Conservation (phyloP, 2,113 vertebrate species). For the Stercorarius parasiticus region DNA sequence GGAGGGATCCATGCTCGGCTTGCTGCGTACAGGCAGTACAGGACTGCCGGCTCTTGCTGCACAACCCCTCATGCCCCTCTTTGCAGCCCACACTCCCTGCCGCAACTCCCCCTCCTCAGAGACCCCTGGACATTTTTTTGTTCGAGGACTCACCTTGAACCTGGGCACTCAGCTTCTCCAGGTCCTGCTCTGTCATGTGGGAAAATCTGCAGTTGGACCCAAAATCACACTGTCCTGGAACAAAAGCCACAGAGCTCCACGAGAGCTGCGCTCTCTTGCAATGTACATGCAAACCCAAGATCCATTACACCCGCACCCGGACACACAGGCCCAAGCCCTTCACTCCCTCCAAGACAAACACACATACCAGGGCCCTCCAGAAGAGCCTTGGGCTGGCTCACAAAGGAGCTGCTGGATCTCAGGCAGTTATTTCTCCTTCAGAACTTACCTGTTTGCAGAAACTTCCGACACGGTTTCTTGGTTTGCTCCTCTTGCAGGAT, state of each 20-base stretch:
- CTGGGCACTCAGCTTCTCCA: conserved; percentile 81
- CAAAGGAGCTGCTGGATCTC: background rate
- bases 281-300: background rate
- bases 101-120: background rate
- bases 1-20: background rate
- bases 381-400: background rate
- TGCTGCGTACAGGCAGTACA: accelerated
- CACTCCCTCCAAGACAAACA: background rate
- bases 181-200: conserved; percentile 88
- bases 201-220: conserved; percentile 92
- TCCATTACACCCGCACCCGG: accelerated
- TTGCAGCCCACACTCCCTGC: background rate
- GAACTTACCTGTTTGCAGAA: conserved; percentile 75
- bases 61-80: accelerated
- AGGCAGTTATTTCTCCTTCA: background rate
- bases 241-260: background rate
- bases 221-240: conserved; percentile 87
- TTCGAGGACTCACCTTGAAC: conserved; percentile 79
- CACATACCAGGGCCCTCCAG: background rate
- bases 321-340: background rate
- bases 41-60: no score
- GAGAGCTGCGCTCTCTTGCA: background rate
- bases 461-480: conserved; percentile 81
- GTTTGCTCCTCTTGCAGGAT: conserved; percentile 80
- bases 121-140: accelerated